Percentiles rank a stretch among this genome's conserved stretches.
Evolutionary conservation across 2,113 vertebrate species (phyloP).

Genomic region (Columba janthina): DNA sequence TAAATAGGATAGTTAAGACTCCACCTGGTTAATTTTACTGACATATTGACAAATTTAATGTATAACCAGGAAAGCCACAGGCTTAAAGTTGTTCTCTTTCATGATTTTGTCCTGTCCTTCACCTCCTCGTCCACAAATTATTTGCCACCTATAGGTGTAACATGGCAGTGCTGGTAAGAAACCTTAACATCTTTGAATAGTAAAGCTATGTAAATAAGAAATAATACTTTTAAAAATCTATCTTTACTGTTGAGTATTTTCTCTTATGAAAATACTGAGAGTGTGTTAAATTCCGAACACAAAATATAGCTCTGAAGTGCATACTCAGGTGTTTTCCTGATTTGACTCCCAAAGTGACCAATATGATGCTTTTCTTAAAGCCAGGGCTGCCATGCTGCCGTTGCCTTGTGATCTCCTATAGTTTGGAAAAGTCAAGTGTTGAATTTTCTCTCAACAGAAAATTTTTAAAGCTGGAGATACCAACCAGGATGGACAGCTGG

Average conservation of each 20-base stretch:
- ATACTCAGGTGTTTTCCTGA: background rate
- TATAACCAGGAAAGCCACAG: background rate
- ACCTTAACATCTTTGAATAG: background rate
- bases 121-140: background rate
- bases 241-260: background rate
- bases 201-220: background rate
- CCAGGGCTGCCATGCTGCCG: background rate
- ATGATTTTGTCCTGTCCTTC: background rate
- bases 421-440: background rate
- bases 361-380: background rate
- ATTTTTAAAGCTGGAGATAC: slow-evolving; percentile 89
- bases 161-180: background rate
- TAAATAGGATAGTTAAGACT: background rate
- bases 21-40: background rate
- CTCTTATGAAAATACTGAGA: background rate
- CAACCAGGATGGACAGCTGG: slow-evolving; percentile 88
- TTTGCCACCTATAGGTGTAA: background rate
- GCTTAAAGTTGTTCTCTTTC: background rate
- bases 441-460: slow-evolving; percentile 78
- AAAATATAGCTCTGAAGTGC: background rate
- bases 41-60: background rate
- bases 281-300: background rate
- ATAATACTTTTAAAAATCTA: background rate
- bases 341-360: background rate
- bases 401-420: background rate